Base-by-base conservation (phyloP, 2,797 vertebrate genomes). In the Tympanoctomys barrerae region DNA sequence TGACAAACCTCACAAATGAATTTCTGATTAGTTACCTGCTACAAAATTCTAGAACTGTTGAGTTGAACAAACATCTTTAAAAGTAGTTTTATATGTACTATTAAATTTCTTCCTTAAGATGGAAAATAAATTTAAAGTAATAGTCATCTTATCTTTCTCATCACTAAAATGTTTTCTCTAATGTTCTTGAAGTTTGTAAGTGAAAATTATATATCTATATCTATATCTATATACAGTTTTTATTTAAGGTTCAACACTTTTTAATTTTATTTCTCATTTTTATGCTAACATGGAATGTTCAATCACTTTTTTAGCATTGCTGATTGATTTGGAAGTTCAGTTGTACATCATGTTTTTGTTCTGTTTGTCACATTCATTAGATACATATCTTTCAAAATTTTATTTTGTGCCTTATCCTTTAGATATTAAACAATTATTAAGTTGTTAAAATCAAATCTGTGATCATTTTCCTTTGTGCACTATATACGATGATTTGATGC, bases 41-140 rank as follows among this genome's bases (percentile, higher is more conserved):
- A 13, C 19, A 92, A 75, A 90, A 61, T 66, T 28, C 42, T 92
- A 84, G 57, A 97, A 94, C n/a, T 84, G 21, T 52, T 52, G 42
- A 52, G 28, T 49, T 39, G 59, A 95, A 95, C 8, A 62, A 92
- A 97, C 59, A 33, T 83, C 82, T 33, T 57, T 0, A 1, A 49
- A 28, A 90, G 87, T 84, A 88, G 26, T 75, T 75, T 42, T 26
- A 54, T 85, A 66, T 81, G 84, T 82, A 59, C 24, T 62, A 24
- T 90, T 81, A 80, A 82, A 79, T 31, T 54, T 46, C 12, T 39
- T 73, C 10, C 61, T 68, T 54, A 36, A 54, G 62, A 62, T 1
- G 18, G 31, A 94, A 42, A 79, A 59, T 33, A 7, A 49, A 46
- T 46, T 54, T 46, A 73, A 81, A 70, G 7, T 70, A 46, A 36